These are phyloP conservation scores for Hippocampus zosterae DNA, from an alignment of 2,113 vertebrate species.

Conservation along the genomic window DNA sequence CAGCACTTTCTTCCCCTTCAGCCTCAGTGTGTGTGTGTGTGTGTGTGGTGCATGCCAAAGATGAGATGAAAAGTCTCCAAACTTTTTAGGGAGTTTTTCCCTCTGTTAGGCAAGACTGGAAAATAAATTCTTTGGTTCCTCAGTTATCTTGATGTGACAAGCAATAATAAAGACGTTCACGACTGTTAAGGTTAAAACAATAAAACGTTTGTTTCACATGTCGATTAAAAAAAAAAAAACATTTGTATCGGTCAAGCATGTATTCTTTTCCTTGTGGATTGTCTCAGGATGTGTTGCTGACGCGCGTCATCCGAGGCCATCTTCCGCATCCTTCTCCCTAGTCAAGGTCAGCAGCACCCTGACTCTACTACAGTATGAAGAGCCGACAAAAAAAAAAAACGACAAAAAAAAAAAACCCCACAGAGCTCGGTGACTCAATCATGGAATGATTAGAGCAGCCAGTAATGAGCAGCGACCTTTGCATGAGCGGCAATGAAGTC, in stretches of 20 bases:
- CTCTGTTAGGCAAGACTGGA: neutral
- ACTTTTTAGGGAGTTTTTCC: slow-evolving; percentile 3
- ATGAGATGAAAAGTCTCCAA: slow-evolving; percentile 31
- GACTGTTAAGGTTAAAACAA: no score
- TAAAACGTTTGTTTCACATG: no score
- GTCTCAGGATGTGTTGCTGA: no score
- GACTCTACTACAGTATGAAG: no score
- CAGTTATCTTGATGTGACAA: no score
- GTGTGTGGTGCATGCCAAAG: slow-evolving; percentile 23
- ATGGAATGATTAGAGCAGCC: neutral
- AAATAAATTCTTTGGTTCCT: neutral
- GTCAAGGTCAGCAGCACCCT: no score
- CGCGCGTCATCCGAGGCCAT: no score
- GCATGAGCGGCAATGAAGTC: neutral
- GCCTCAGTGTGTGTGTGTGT: slow-evolving; percentile 42
- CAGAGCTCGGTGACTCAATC: neutral
- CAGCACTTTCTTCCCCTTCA: slow-evolving; percentile 69
- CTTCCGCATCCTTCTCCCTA: no score
- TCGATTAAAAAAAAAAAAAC: no score
- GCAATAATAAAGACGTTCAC: no score
- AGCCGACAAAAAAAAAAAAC: neutral
- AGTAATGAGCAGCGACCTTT: neutral
- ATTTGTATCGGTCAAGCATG: no score
- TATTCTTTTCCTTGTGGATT: no score
- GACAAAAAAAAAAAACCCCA: neutral